Percentiles rank a stretch among this genome's conserved stretches.
Conservation (phyloP, 1,140 invertebrate genomes). For the Wiebesia pumilae region DNA sequence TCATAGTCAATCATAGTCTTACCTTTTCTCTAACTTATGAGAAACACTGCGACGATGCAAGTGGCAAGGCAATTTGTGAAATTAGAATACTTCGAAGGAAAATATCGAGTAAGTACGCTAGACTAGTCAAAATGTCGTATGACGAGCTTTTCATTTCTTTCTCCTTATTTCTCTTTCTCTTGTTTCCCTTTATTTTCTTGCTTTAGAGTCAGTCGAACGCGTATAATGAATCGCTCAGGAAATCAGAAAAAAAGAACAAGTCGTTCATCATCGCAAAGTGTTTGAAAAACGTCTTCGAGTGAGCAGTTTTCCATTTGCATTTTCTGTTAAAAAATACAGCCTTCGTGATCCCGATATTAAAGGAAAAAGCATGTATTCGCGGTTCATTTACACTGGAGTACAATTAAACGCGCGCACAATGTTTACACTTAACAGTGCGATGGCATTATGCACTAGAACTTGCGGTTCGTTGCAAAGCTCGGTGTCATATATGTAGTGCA, state of each 20-base stretch:
- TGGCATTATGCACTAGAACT: too few relatives aligned
- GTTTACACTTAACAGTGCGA: too few relatives aligned
- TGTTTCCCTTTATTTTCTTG: not conserved
- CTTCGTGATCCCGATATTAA: too few relatives aligned
- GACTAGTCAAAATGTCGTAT: not conserved
- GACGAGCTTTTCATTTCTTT: not conserved
- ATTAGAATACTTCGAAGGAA: constrained; percentile 11
- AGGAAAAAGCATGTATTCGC: too few relatives aligned
- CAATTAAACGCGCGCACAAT: too few relatives aligned
- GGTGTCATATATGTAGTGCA: too few relatives aligned
- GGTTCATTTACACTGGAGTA: too few relatives aligned
- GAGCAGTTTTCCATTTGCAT: too few relatives aligned
- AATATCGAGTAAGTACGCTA: not conserved
- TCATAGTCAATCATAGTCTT: not conserved
- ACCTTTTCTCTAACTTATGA: not conserved
- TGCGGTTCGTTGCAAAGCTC: too few relatives aligned
- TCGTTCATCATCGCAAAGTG: constrained; percentile 18
- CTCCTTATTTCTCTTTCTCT: not conserved
- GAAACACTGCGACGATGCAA: not conserved
- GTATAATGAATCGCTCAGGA: constrained; percentile 1
- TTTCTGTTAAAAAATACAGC: too few relatives aligned
- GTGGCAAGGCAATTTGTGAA: constrained; percentile 29
- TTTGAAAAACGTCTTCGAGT: not conserved
- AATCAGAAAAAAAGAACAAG: constrained; percentile 13
- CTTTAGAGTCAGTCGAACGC: too few relatives aligned